Conservation (phyloP, 2,888 invertebrate species). For the Julus scanicus region DNA sequence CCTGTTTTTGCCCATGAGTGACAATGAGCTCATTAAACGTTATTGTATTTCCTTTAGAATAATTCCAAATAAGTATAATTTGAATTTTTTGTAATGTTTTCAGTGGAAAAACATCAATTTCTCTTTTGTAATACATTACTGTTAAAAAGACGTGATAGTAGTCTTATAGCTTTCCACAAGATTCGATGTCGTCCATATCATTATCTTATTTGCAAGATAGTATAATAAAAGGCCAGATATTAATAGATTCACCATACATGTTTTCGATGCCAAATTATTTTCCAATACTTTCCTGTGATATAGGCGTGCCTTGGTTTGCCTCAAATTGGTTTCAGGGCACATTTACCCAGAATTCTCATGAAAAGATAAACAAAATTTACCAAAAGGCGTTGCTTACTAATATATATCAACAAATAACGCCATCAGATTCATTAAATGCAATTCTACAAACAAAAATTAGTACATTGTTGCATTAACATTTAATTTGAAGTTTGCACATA, state of each 20-base stretch:
- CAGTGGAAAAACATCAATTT: no score
- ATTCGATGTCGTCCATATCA: neutral
- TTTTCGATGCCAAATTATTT: slow-evolving; percentile 18
- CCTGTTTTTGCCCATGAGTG: no score
- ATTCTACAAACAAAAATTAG: neutral
- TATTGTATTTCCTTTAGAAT: no score
- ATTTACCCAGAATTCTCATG: neutral
- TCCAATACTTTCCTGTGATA: slow-evolving; percentile 17
- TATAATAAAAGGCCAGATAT: slow-evolving; percentile 1
- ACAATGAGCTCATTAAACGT: no score
- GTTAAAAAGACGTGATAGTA: neutral
- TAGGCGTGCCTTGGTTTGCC: slow-evolving; percentile 19
- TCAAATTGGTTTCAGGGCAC: slow-evolving; percentile 34
- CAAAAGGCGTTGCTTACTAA: neutral
- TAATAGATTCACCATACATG: neutral
- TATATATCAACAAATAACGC: neutral
- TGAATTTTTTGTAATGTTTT: no score
- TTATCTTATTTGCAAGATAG: neutral
- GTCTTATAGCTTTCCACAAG: neutral
- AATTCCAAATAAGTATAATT: no score
- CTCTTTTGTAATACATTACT: neutral
- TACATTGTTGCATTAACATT: neutral
- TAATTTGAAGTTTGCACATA: neutral
- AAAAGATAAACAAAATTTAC: neutral
- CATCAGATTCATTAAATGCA: neutral